Evolutionary conservation across 92 coral and sea anemone species (phyloP).

Genomic region (Actinernus sp.): DNA sequence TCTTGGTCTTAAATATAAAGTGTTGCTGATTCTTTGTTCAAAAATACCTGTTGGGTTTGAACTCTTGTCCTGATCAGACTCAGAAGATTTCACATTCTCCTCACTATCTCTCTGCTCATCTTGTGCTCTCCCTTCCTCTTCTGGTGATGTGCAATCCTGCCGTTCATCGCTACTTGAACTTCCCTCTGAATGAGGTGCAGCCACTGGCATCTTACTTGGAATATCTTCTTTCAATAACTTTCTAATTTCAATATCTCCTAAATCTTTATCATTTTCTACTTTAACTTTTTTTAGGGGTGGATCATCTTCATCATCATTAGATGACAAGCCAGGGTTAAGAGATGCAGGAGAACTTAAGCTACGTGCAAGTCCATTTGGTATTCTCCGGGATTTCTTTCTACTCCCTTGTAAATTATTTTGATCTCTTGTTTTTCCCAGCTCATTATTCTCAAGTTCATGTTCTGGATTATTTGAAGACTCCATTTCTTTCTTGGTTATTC

Average conservation of each 20-base stretch:
- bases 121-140: constrained; percentile 30
- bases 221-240: constrained; percentile 29
- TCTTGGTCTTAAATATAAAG: too few species aligned
- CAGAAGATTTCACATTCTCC: constrained; percentile 12
- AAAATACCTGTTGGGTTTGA: constrained; percentile 36
- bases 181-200: constrained; percentile 72
- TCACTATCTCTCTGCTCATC: constrained; percentile 3
- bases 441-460: constrained; percentile 3
- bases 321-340: constrained; percentile 37
- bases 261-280: constrained; percentile 70
- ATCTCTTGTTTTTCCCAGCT: constrained; percentile 7
- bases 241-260: constrained; percentile 60
- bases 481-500: constrained; percentile 11
- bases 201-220: constrained; percentile 50
- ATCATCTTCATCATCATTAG: constrained; percentile 36
- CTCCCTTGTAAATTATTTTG: neutral
- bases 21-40: too few species aligned
- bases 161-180: constrained; percentile 59
- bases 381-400: constrained; percentile 19
- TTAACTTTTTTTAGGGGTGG: constrained; percentile 75
- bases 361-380: constrained; percentile 54
- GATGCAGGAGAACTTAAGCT: constrained; percentile 57
- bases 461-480: neutral
- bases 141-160: neutral
- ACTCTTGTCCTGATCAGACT: constrained; percentile 7